Conservation (phyloP, 2,113 vertebrate species). For the Athene noctua region DNA sequence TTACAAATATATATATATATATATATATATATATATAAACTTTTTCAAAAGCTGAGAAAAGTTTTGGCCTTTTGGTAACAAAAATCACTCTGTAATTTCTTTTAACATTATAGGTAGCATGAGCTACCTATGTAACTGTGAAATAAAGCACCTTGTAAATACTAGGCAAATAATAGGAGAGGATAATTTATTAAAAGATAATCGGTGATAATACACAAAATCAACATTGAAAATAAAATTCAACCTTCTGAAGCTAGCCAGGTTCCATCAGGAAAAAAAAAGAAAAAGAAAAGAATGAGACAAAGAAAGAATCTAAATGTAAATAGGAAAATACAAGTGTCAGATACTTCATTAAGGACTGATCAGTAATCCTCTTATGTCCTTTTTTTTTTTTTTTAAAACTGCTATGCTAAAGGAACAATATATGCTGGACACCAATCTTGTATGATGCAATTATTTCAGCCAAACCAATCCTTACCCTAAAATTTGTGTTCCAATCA, state of each 20-base stretch:
- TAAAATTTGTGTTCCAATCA: background rate
- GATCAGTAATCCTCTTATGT: constrained; percentile 48
- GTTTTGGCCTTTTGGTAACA: background rate
- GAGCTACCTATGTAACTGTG: background rate
- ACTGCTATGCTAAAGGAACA: background rate
- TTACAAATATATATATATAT: background rate
- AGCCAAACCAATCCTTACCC: background rate
- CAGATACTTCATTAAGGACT: constrained; percentile 38
- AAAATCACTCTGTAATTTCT: background rate
- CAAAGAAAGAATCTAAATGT: constrained; percentile 53
- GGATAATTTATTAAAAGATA: background rate
- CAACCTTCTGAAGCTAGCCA: background rate
- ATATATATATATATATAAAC: background rate
- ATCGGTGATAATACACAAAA: background rate
- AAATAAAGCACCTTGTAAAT: background rate
- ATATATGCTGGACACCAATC: background rate
- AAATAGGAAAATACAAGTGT: constrained; percentile 37
- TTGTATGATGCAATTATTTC: background rate
- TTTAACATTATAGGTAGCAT: background rate
- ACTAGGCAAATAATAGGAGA: background rate
- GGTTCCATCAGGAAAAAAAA: background rate
- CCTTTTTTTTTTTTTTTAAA: background rate
- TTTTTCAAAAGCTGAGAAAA: background rate
- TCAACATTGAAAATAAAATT: constrained; percentile 10
- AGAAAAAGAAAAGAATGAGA: background rate